Conservation (phyloP, 2,113 vertebrate genomes). For the Campylorhamphus procurvoides region DNA sequence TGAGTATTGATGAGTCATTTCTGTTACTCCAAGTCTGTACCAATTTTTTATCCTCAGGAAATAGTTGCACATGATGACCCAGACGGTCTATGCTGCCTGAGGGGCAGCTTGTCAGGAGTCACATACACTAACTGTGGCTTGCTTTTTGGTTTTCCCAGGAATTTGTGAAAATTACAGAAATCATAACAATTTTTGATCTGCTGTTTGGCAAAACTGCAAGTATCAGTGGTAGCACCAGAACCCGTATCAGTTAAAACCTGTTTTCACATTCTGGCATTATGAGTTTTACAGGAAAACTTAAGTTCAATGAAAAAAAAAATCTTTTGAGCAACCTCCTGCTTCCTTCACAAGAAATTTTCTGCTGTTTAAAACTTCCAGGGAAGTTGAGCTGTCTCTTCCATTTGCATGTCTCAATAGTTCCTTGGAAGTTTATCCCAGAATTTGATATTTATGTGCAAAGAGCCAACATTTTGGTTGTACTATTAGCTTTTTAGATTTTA, state of each 20-base stretch:
- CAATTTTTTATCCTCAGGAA: neutral
- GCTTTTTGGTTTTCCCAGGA: neutral
- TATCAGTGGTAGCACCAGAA: neutral
- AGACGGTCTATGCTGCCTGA: neutral
- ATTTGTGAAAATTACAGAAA: neutral
- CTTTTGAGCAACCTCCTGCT: fast-evolving
- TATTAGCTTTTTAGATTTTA: neutral
- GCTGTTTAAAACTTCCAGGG: neutral
- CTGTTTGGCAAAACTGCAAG: neutral
- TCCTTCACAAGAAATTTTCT: neutral
- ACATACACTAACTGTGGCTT: neutral
- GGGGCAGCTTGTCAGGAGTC: neutral
- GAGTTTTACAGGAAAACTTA: neutral
- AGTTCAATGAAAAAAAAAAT: fast-evolving
- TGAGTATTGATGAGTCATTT: neutral
- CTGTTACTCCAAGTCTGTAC: neutral
- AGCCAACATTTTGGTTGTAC: neutral
- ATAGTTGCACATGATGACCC: neutral
- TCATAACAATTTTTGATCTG: neutral
- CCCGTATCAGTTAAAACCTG: neutral
- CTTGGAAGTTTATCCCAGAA: neutral
- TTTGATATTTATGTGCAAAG: neutral
- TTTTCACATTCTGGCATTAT: neutral
- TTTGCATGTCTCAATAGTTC: neutral
- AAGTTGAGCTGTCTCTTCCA: neutral